phyloP scores from a whole-genome alignment of 2,797 vertebrate genomes.

The Sebastes cheni region DNA sequence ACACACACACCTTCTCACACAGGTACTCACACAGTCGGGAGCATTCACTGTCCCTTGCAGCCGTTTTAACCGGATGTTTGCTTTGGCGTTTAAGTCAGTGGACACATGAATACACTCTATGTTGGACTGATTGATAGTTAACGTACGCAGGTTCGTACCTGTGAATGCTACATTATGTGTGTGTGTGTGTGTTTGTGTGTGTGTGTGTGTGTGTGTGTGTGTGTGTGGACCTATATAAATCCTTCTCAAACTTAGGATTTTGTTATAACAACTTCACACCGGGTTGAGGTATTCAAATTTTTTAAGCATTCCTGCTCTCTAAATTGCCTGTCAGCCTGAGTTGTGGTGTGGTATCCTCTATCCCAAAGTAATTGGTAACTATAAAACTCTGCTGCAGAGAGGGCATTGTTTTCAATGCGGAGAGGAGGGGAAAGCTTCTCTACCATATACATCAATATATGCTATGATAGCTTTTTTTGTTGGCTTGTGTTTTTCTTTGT shows the following conservation, averaged over 20 bases:
- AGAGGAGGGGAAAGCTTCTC: background rate
- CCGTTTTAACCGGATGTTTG: conserved; percentile 42
- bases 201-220: background rate
- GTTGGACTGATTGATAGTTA: conserved; percentile 39
- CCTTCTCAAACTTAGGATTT: conserved; percentile 11
- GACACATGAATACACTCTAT: conserved; percentile 39
- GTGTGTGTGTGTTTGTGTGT: background rate
- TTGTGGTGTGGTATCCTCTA: conserved; percentile 43
- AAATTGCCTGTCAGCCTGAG: conserved; percentile 61
- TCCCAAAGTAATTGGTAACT: conserved; percentile 60
- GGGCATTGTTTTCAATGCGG: conserved; percentile 33
- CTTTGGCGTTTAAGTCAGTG: background rate
- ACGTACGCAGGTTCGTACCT: background rate
- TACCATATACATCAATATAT: conserved; percentile 38
- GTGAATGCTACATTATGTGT: conserved; percentile 10
- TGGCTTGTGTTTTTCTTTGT: conserved; percentile 12
- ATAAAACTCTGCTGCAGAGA: conserved; percentile 54
- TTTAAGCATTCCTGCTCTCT: conserved; percentile 41
- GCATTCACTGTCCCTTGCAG: conserved; percentile 24
- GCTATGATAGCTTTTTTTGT: background rate
- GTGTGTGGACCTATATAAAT: background rate
- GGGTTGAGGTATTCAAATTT: conserved; percentile 36
- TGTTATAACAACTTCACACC: conserved; percentile 19
- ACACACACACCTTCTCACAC: conserved; percentile 10
- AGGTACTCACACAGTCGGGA: conserved; percentile 3